Percentiles rank a stretch among this genome's conserved stretches.
Conservation (phyloP, 2,888 invertebrate species). For the Cryptophagus acutangulus region DNA sequence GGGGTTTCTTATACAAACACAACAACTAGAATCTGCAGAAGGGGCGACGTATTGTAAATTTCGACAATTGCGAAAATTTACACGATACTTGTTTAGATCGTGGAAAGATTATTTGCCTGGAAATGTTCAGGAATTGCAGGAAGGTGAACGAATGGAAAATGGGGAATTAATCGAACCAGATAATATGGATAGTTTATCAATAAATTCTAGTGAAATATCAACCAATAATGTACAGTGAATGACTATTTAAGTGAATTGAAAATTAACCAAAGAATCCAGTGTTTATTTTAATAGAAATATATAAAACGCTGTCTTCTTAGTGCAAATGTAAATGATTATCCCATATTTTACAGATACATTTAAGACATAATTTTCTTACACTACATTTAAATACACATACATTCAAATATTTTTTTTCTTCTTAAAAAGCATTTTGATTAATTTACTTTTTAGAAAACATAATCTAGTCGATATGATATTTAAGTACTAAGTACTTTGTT, state of each 20-base stretch:
- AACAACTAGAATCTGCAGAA: constrained; percentile 87
- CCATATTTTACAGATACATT: no score
- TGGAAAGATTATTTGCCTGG: constrained; percentile 92
- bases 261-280: constrained; percentile 29
- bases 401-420: no score
- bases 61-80: constrained; percentile 83
- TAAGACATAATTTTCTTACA: no score
- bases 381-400: no score
- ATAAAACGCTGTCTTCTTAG: constrained; percentile 7
- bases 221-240: constrained; percentile 21
- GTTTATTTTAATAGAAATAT: no score
- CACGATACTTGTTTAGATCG: constrained; percentile 83
- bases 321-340: no score
- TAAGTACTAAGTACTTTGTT: constrained; percentile 30
- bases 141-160: constrained; percentile 32
- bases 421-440: no score
- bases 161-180: constrained; percentile 22
- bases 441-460: no score
- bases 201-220: constrained; percentile 32
- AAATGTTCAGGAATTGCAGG: constrained; percentile 42
- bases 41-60: constrained; percentile 94
- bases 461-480: constrained; percentile 33
- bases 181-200: constrained; percentile 24
- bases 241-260: constrained; percentile 7
- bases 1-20: constrained; percentile 88